Percentiles rank a stretch among this genome's conserved stretches.
phyloP scores from a whole-genome alignment of 2,113 vertebrate genomes.

The Actenoides hombroni region DNA sequence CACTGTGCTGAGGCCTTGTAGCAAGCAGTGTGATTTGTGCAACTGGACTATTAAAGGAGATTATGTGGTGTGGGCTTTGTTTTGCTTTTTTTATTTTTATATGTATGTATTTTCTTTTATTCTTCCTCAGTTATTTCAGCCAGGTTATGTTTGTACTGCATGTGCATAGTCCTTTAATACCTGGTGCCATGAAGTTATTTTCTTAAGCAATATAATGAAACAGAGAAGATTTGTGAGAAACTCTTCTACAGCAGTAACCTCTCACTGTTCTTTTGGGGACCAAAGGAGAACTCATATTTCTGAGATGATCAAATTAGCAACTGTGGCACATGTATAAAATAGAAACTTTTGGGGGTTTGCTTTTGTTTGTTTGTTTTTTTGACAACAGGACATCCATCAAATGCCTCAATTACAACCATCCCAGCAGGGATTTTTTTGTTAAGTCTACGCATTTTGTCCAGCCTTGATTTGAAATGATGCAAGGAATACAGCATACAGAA shows the following conservation, averaged over 20 bases:
- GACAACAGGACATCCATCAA: background rate
- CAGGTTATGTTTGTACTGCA: background rate
- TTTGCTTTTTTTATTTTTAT: background rate
- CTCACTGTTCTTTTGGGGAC: background rate
- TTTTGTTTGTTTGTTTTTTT: background rate
- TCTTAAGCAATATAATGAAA: conserved; percentile 1
- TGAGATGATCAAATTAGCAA: background rate
- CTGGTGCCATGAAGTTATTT: background rate
- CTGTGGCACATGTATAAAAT: background rate
- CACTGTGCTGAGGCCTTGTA: background rate
- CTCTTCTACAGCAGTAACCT: background rate
- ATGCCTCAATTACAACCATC: background rate
- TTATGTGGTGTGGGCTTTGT: background rate
- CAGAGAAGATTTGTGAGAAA: background rate
- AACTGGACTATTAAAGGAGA: background rate
- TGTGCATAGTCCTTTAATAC: background rate
- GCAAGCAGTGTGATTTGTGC: background rate
- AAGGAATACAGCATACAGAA: background rate
- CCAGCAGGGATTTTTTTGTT: background rate
- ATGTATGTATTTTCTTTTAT: background rate
- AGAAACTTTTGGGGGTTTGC: background rate
- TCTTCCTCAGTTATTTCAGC: background rate
- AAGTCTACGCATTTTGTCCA: background rate
- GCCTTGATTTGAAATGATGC: background rate
- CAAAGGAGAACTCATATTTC: background rate